These are phyloP conservation scores for Microctonus brassicae DNA, from an alignment of 2,888 invertebrate genomes.

Conservation along the genomic window DNA sequence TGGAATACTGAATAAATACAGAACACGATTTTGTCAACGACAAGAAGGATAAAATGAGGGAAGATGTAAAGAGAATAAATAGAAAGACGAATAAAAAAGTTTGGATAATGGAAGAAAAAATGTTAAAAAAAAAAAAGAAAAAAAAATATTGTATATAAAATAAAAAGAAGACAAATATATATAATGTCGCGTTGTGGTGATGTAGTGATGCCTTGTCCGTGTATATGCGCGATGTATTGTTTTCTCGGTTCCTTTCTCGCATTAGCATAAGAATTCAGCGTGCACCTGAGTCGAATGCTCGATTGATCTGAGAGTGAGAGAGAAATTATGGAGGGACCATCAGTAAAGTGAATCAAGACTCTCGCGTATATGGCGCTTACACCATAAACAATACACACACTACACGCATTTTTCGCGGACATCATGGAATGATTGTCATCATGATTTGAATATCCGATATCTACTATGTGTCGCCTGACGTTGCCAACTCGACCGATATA, in stretches of 20 bases:
- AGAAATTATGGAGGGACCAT: not conserved
- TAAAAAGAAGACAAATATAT: constrained; percentile 26
- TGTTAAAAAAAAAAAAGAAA: constrained; percentile 22
- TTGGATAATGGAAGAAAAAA: constrained; percentile 2
- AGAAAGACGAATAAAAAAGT: constrained; percentile 6
- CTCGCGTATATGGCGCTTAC: constrained; percentile 32
- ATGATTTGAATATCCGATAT: constrained; percentile 38
- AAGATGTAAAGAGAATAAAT: constrained; percentile 2
- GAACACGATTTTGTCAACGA: not conserved
- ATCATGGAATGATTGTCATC: constrained; percentile 47
- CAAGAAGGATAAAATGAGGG: constrained; percentile 16
- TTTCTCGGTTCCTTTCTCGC: constrained; percentile 70
- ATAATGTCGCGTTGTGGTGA: not conserved
- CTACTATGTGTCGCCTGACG: not conserved
- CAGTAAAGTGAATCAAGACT: constrained; percentile 58
- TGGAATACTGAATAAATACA: constrained; percentile 3
- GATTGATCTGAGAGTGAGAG: constrained; percentile 51
- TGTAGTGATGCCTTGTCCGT: constrained; percentile 5
- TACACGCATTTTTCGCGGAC: constrained; percentile 17
- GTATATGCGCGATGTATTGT: constrained; percentile 56
- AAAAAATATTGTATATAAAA: too few relatives aligned
- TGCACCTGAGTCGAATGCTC: constrained; percentile 67
- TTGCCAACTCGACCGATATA: constrained; percentile 17
- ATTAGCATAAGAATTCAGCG: constrained; percentile 71
- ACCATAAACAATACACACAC: not conserved